Conservation (phyloP, 2,797 vertebrate genomes). For the Sciurus carolinensis region DNA sequence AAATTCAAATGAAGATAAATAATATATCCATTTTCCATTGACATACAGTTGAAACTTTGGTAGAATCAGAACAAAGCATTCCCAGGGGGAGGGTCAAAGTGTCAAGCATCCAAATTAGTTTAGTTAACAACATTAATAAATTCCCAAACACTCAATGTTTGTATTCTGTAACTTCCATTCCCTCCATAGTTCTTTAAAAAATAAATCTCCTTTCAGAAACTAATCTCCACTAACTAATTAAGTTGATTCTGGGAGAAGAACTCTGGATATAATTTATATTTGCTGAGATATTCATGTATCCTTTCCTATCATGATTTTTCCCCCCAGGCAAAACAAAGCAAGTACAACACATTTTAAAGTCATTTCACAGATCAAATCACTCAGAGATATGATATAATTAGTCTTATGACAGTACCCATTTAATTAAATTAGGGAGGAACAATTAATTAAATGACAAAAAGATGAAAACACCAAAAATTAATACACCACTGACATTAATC, state of each 20-base stretch:
- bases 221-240: slow-evolving; percentile 70
- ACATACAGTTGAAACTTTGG: background rate
- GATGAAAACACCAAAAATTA: slow-evolving; percentile 80
- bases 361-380: slow-evolving; percentile 78
- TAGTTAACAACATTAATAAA: slow-evolving; percentile 30
- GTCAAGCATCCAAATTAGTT: background rate
- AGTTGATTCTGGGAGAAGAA: slow-evolving; percentile 44
- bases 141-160: background rate
- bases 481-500: slow-evolving; percentile 73
- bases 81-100: background rate
- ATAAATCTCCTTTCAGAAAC: slow-evolving; percentile 39
- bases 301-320: slow-evolving; percentile 45
- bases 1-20: slow-evolving; percentile 45
- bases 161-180: slow-evolving; percentile 13
- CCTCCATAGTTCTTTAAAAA: slow-evolving; percentile 44
- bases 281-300: slow-evolving; percentile 69
- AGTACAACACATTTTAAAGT: slow-evolving; percentile 76
- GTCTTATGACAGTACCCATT: slow-evolving; percentile 74
- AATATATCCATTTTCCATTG: background rate
- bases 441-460: slow-evolving; percentile 82
- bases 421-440: slow-evolving; percentile 84
- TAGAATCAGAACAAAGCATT: background rate
- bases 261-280: slow-evolving; percentile 72
- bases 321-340: slow-evolving; percentile 73
- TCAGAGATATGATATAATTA: slow-evolving; percentile 81